Percentiles rank a stretch among this genome's conserved stretches.
Evolutionary conservation across 2,888 invertebrate genomes (phyloP).

Genomic region (Pristionchus arcanus): DNA sequence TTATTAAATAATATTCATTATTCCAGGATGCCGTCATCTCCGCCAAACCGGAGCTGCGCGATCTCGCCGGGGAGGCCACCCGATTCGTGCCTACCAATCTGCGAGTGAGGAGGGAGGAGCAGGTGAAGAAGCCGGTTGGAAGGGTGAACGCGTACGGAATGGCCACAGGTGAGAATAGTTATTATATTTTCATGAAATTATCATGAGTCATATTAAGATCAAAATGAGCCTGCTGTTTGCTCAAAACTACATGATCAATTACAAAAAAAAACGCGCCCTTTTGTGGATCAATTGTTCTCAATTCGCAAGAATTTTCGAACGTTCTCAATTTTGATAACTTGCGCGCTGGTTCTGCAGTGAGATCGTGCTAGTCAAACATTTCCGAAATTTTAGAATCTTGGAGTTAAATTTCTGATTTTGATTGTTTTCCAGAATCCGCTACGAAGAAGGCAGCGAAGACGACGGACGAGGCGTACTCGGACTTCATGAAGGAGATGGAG

Average conservation of each 20-base stretch:
- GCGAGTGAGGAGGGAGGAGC: constrained; percentile 30
- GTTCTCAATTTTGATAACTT: no score
- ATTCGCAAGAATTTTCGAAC: no score
- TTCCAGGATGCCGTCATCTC: constrained; percentile 79
- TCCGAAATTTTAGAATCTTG: no score
- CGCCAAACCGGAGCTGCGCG: constrained; percentile 93
- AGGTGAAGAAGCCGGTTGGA: background rate
- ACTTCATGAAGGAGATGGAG: constrained; percentile 99
- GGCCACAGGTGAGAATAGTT: background rate
- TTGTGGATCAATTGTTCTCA: no score
- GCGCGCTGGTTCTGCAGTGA: no score
- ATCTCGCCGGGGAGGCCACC: constrained; percentile 87
- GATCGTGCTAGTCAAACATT: no score
- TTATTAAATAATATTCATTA: background rate
- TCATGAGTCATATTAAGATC: no score
- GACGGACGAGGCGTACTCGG: constrained; percentile 98
- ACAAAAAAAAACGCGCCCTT: no score
- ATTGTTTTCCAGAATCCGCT: constrained; percentile 17
- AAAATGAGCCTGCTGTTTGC: no score
- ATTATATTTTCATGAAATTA: no score
- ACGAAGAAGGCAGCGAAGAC: constrained; percentile 79
- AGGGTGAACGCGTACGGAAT: constrained; percentile 47
- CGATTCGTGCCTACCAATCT: constrained; percentile 35
- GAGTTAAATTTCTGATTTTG: no score
- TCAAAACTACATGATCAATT: no score